A percentile compares a stretch with the other conserved stretches of the same genome.
These are phyloP conservation scores for Beris morrisii DNA, from an alignment of 2,888 invertebrate genomes.

Conservation along the genomic window DNA sequence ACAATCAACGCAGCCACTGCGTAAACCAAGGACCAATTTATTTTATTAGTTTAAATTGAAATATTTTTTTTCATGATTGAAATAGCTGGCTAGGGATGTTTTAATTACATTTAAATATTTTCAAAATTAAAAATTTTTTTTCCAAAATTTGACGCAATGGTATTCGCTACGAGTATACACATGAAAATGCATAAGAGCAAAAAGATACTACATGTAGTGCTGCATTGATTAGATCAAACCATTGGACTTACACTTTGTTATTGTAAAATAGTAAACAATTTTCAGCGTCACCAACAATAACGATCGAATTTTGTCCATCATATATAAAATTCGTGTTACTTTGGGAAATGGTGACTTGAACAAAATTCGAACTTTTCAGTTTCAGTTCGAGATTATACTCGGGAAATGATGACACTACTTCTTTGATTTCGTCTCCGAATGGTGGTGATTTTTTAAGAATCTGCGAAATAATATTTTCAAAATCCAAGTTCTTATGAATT, in stretches of 20 bases:
- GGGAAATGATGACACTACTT: slow-evolving; percentile 65
- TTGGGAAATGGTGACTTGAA: slow-evolving; percentile 53
- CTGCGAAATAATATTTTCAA: slow-evolving; percentile 51
- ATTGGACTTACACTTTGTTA: slow-evolving; percentile 59
- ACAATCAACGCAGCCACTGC: too few species aligned
- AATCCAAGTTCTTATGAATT: slow-evolving; percentile 4
- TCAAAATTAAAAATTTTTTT: too few species aligned
- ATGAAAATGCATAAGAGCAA: too few species aligned
- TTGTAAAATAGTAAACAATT: slow-evolving; percentile 64
- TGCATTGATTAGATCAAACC: not conserved
- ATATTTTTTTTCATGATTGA: too few species aligned
- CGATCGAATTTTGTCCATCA: slow-evolving; percentile 51
- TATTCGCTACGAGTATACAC: too few species aligned
- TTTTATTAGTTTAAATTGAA: too few species aligned
- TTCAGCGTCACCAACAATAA: slow-evolving; percentile 67
- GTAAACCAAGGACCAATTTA: too few species aligned
- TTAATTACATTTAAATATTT: too few species aligned
- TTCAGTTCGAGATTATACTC: slow-evolving; percentile 61
- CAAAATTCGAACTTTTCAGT: slow-evolving; percentile 48
- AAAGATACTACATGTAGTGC: too few species aligned
- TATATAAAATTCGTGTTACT: slow-evolving; percentile 57
- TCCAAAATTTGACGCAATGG: too few species aligned
- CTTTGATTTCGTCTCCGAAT: slow-evolving; percentile 68
- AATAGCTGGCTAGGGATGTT: too few species aligned
- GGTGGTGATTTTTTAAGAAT: slow-evolving; percentile 74